phyloP scores from a whole-genome alignment of 2,888 invertebrate species.

The Mesorhabditis spiculigera region DNA sequence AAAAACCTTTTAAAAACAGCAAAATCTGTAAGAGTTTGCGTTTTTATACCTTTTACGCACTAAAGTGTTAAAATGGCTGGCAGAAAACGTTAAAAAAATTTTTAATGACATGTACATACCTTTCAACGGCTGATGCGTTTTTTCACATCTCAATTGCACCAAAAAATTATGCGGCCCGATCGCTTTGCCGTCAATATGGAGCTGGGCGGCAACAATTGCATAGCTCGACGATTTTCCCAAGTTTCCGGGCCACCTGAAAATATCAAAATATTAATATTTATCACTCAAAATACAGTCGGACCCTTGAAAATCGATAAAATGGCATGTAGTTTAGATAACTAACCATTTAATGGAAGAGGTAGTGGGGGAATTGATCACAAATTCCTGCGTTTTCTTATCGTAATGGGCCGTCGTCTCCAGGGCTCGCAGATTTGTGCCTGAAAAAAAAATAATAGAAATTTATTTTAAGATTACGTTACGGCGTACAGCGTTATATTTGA shows the following conservation, averaged over 20 bases:
- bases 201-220: constrained; percentile 85
- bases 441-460: background rate
- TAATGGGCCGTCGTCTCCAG: constrained; percentile 90
- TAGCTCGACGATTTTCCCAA: constrained; percentile 77
- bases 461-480: too few species aligned
- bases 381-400: constrained; percentile 77
- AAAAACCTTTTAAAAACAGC: background rate
- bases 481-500: too few species aligned
- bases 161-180: constrained; percentile 89
- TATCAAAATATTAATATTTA: too few species aligned
- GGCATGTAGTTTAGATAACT: background rate
- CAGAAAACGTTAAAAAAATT: too few species aligned
- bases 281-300: too few species aligned
- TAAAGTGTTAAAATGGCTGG: too few species aligned
- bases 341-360: constrained; percentile 70
- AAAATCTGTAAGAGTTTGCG: too few species aligned
- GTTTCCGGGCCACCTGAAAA: constrained; percentile 42
- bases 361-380: constrained; percentile 81
- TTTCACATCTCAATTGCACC: constrained; percentile 82
- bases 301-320: background rate
- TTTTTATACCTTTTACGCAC: too few species aligned
- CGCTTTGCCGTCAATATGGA: constrained; percentile 77
- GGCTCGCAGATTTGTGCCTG: constrained; percentile 76
- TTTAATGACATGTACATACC: constrained; percentile 1
- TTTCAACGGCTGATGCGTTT: constrained; percentile 75